These are phyloP conservation scores for Hyposoter dolosus DNA, from an alignment of 2,888 invertebrate genomes.

Conservation along the genomic window DNA sequence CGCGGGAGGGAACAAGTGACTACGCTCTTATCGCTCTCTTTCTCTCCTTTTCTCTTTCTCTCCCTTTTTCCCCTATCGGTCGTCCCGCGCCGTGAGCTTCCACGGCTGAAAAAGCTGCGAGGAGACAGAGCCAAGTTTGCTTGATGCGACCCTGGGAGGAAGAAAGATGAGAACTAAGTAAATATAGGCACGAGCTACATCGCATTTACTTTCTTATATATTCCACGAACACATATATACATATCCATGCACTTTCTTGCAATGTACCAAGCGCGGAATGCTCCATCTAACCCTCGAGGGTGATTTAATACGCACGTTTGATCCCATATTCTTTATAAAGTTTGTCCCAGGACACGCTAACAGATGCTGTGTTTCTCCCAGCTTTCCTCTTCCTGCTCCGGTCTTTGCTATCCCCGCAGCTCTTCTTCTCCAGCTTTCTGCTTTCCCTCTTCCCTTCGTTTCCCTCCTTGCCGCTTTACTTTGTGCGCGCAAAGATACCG, in stretches of 20 bases:
- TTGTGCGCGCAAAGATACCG: slow-evolving; percentile 20
- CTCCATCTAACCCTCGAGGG: slow-evolving; percentile 73
- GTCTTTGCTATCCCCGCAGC: slow-evolving; percentile 38
- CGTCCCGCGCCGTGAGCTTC: slow-evolving; percentile 44
- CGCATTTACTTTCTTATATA: slow-evolving; percentile 24
- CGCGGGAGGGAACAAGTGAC: slow-evolving; percentile 21
- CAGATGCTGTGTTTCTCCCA: slow-evolving; percentile 68
- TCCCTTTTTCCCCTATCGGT: slow-evolving; percentile 46
- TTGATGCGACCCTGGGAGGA: slow-evolving; percentile 44
- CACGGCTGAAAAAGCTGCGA: slow-evolving; percentile 71
- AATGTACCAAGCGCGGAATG: slow-evolving; percentile 45
- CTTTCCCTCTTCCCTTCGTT: slow-evolving; percentile 23
- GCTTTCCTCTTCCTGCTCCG: slow-evolving; percentile 36
- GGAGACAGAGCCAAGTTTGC: slow-evolving; percentile 60
- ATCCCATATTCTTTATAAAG: slow-evolving; percentile 81
- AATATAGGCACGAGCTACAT: slow-evolving; percentile 26
- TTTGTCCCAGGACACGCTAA: slow-evolving; percentile 71
- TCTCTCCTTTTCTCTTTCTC: slow-evolving; percentile 29
- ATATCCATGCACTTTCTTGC: slow-evolving; percentile 16
- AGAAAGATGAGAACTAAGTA: slow-evolving; percentile 30
- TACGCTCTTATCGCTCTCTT: slow-evolving; percentile 44
- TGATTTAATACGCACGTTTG: slow-evolving; percentile 80
- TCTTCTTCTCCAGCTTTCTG: slow-evolving; percentile 41
- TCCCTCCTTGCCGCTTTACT: slow-evolving; percentile 5
- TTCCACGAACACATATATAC: slow-evolving; percentile 9